Percentiles rank a stretch among this genome's conserved stretches.
These are phyloP conservation scores for Poicephalus gulielmi DNA, from an alignment of 2,113 vertebrate genomes.

Conservation along the genomic window DNA sequence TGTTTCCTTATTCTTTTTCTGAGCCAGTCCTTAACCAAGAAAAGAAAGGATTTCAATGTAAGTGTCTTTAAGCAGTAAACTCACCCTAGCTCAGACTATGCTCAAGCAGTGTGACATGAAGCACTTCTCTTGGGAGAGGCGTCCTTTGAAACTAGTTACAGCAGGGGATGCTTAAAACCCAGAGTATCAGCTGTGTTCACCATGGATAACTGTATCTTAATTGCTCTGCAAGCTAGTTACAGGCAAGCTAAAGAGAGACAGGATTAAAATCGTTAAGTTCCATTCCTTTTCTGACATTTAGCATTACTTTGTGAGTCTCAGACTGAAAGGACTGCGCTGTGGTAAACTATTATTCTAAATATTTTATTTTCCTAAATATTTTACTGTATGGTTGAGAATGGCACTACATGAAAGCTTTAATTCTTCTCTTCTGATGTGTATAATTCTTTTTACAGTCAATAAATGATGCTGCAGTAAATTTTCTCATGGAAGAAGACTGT, in stretches of 20 bases:
- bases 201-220: conserved; percentile 21
- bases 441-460: background rate
- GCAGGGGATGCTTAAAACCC: conserved; percentile 49
- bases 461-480: background rate
- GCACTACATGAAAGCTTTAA: background rate
- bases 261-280: background rate
- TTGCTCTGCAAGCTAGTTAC: conserved; percentile 63
- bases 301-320: background rate
- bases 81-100: conserved; percentile 2
- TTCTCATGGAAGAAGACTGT: background rate
- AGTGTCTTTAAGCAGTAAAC: conserved; percentile 20
- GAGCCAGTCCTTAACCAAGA: conserved; percentile 5
- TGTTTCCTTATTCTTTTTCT: background rate
- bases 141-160: conserved; percentile 13
- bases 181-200: conserved; percentile 65
- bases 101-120: background rate
- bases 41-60: background rate
- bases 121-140: conserved; percentile 21
- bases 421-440: background rate
- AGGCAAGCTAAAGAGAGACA: background rate
- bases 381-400: background rate
- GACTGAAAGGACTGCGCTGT: background rate
- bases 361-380: background rate
- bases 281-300: background rate
- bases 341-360: background rate